Evolutionary conservation across 2,888 invertebrate genomes (phyloP).

Genomic region (Rhogogaster chlorosoma): DNA sequence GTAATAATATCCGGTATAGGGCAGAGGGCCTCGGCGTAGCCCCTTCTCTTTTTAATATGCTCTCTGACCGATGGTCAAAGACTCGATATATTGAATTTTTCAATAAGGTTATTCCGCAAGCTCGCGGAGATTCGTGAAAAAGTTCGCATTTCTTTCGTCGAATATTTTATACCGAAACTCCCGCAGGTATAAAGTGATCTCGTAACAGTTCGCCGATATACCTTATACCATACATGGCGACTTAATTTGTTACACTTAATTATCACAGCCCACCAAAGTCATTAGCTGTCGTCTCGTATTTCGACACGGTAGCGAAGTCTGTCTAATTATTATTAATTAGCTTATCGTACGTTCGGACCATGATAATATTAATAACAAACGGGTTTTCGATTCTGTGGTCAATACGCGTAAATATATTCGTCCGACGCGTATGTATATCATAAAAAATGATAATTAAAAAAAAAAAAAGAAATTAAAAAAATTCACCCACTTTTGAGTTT

Average conservation of each 20-base stretch:
- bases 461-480: background rate
- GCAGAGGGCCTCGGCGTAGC: slow-evolving; percentile 11
- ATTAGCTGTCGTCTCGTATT: slow-evolving; percentile 39
- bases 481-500: background rate
- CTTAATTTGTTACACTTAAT: slow-evolving; percentile 47
- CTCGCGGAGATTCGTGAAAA: slow-evolving; percentile 24
- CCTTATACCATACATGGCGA: slow-evolving; percentile 1
- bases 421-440: background rate
- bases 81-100: slow-evolving; percentile 59
- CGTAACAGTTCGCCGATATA: background rate
- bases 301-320: slow-evolving; percentile 40
- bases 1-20: slow-evolving; percentile 51
- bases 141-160: background rate
- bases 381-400: slow-evolving; percentile 4
- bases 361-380: slow-evolving; percentile 36
- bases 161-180: background rate
- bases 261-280: slow-evolving; percentile 25
- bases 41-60: slow-evolving; percentile 47
- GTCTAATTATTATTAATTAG: slow-evolving; percentile 47
- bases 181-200: background rate
- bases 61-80: slow-evolving; percentile 46
- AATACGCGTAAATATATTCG: background rate
- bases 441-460: background rate
- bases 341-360: background rate
- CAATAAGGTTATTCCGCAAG: slow-evolving; percentile 26